These are phyloP conservation scores for Cosmia trapezina DNA, from an alignment of 2,888 invertebrate species.

Conservation along the genomic window DNA sequence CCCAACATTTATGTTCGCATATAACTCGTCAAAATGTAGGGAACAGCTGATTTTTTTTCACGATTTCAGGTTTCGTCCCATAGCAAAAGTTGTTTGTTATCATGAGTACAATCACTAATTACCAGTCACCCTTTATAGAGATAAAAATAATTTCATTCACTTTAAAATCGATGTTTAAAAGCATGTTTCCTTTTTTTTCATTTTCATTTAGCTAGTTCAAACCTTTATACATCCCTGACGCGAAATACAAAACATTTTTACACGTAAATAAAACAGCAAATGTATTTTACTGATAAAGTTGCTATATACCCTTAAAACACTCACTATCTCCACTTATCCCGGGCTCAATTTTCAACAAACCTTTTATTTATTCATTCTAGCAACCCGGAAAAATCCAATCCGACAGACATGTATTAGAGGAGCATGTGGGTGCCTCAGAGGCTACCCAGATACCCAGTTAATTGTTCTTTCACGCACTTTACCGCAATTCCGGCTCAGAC, in stretches of 20 bases:
- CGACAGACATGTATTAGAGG: conserved; percentile 29
- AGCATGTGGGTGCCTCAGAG: conserved; percentile 38
- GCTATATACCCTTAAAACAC: neutral
- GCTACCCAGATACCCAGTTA: conserved; percentile 43
- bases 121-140: too few relatives aligned
- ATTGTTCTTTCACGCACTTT: conserved; percentile 56
- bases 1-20: too few relatives aligned
- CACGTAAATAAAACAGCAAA: neutral
- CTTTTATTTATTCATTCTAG: conserved; percentile 21
- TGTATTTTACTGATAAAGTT: neutral
- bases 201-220: too few relatives aligned
- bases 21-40: too few relatives aligned
- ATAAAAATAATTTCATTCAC: too few relatives aligned
- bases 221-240: neutral
- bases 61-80: too few relatives aligned
- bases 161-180: neutral
- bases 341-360: conserved; percentile 20
- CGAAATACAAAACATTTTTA: neutral
- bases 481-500: conserved; percentile 55
- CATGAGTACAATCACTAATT: too few relatives aligned
- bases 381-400: conserved; percentile 42
- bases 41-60: too few relatives aligned
- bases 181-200: neutral
- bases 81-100: too few relatives aligned
- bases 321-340: neutral